Evolutionary conservation across 2,888 invertebrate species (phyloP).

Genomic region (Nomada goodeniana): DNA sequence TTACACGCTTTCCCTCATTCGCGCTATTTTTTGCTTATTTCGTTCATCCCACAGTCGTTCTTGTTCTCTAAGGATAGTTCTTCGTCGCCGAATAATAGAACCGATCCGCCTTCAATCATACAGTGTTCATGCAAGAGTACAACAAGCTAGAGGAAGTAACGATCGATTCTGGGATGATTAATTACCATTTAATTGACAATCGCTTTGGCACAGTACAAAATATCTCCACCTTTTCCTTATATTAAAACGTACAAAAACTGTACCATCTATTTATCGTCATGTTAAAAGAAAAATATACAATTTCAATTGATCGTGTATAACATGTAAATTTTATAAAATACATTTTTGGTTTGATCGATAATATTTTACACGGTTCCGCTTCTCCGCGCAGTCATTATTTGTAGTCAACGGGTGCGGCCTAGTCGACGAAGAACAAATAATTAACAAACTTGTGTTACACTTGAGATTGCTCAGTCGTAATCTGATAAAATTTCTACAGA

Average conservation of each 20-base stretch:
- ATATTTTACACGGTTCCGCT: conserved; percentile 12
- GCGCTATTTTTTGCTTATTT: background rate
- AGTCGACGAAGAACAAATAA: too few relatives aligned
- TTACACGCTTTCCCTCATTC: conserved; percentile 38
- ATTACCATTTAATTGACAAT: conserved; percentile 69
- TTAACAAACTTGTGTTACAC: background rate
- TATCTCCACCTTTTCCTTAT: conserved; percentile 37
- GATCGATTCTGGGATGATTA: conserved; percentile 27
- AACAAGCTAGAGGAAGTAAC: conserved; percentile 49
- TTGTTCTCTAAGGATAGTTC: background rate
- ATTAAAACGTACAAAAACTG: conserved; percentile 44
- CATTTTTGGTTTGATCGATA: background rate
- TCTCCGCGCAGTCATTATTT: too few relatives aligned
- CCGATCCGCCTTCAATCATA: conserved; percentile 26
- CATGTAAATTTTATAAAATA: conserved; percentile 7
- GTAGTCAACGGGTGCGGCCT: too few relatives aligned
- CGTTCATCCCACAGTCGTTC: conserved; percentile 8
- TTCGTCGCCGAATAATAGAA: conserved; percentile 42
- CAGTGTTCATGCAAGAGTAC: conserved; percentile 44
- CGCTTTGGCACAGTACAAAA: conserved; percentile 79
- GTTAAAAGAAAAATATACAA: conserved; percentile 3
- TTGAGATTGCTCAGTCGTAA: background rate
- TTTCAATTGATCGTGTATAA: conserved; percentile 17
- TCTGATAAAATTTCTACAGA: too few relatives aligned
- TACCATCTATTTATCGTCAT: conserved; percentile 13